phyloP scores from a whole-genome alignment of 2,888 invertebrate genomes.

The Drosophila kuntzei region DNA sequence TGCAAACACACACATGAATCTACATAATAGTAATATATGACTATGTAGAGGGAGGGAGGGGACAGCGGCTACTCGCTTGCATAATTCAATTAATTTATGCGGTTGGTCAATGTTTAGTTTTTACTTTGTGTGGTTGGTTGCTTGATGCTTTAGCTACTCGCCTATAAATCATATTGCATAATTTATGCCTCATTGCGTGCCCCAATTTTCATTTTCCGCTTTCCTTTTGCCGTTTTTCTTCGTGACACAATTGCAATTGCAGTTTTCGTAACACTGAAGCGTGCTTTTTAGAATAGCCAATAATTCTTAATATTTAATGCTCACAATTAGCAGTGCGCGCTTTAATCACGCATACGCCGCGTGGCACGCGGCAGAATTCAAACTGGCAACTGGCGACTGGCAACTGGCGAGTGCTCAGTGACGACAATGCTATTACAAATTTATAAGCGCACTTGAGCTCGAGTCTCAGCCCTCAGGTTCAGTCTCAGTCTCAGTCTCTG shows the following conservation, averaged over 20 bases:
- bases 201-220: not conserved
- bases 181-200: constrained; percentile 63
- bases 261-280: constrained; percentile 14
- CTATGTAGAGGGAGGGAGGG: not conserved
- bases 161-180: constrained; percentile 77
- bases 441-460: constrained; percentile 75
- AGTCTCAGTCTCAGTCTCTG: not conserved
- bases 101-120: constrained; percentile 75
- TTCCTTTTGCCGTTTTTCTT: no score
- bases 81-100: constrained; percentile 82
- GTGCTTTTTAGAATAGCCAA: constrained; percentile 40
- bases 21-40: constrained; percentile 62
- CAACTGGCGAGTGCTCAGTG: constrained; percentile 5
- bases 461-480: constrained; percentile 7
- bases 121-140: constrained; percentile 55
- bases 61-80: constrained; percentile 36
- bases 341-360: constrained; percentile 65
- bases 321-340: constrained; percentile 54
- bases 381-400: constrained; percentile 18
- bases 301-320: constrained; percentile 71
- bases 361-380: constrained; percentile 39
- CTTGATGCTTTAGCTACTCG: constrained; percentile 50
- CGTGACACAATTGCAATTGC: constrained; percentile 37
- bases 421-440: constrained; percentile 75
- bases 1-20: constrained; percentile 44